These are phyloP conservation scores for Chrosomus eos DNA, from an alignment of 2,797 vertebrate species.

Conservation along the genomic window DNA sequence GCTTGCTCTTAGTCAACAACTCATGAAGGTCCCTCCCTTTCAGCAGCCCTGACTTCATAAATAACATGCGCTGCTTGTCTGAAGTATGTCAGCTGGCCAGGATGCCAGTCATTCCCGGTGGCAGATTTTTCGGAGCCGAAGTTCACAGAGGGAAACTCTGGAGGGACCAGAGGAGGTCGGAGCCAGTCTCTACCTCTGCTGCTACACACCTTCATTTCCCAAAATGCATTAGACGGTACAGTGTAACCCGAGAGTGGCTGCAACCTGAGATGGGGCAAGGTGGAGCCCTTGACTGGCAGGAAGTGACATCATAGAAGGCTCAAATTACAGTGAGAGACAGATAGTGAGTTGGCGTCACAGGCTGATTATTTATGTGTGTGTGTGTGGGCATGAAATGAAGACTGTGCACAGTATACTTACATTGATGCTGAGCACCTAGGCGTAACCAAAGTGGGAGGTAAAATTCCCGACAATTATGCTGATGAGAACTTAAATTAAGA, in stretches of 20 bases:
- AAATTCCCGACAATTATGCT: neutral
- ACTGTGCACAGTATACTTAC: neutral
- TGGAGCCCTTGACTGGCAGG: constrained; percentile 68
- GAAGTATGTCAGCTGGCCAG: constrained; percentile 71
- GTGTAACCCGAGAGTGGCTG: constrained; percentile 71
- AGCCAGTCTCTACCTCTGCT: constrained; percentile 46
- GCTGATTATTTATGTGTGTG: neutral
- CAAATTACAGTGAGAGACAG: constrained; percentile 56
- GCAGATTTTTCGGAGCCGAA: constrained; percentile 76
- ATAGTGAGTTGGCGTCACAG: constrained; percentile 17
- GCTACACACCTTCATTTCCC: constrained; percentile 64
- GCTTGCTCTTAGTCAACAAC: constrained; percentile 51
- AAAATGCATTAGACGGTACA: constrained; percentile 52
- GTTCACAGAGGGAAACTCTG: constrained; percentile 68
- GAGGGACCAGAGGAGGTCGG: constrained; percentile 74
- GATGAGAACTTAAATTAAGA: neutral
- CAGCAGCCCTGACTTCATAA: constrained; percentile 74
- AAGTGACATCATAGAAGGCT: constrained; percentile 73
- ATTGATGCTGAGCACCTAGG: neutral
- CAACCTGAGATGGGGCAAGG: constrained; percentile 70
- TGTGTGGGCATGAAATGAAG: constrained; percentile 12
- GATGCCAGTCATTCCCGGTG: constrained; percentile 87
- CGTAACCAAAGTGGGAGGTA: neutral
- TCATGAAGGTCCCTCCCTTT: constrained; percentile 70
- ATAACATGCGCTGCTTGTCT: constrained; percentile 69